Evolutionary conservation across 2,888 invertebrate genomes (phyloP).

Genomic region (Drosophila paramelanica): DNA sequence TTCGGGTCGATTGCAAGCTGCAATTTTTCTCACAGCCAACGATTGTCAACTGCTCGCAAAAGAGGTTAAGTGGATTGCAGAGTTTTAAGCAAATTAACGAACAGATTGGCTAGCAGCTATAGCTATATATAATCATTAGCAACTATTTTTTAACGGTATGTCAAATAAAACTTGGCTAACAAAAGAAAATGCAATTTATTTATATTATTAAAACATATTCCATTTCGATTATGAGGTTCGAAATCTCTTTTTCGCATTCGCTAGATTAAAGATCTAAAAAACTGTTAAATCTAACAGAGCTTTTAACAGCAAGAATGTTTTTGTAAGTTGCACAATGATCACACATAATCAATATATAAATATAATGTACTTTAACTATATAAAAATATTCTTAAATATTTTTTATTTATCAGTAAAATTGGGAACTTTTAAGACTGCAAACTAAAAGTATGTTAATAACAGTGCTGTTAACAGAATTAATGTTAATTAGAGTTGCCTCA

Average conservation of each 20-base stretch:
- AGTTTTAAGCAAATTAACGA: neutral
- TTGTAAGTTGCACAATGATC: no score
- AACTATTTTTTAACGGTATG: neutral
- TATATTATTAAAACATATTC: no score
- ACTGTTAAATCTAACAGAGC: neutral
- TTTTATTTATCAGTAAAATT: no score
- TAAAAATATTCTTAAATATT: no score
- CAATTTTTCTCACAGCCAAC: constrained; percentile 36
- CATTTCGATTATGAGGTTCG: no score
- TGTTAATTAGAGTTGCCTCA: neutral
- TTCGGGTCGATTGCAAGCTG: constrained; percentile 52
- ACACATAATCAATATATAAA: no score
- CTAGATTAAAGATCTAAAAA: neutral
- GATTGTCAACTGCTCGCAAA: constrained; percentile 10
- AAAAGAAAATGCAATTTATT: no score
- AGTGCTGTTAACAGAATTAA: neutral
- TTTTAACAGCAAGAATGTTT: neutral
- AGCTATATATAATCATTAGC: neutral
- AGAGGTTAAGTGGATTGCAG: constrained; percentile 1
- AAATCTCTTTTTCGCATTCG: no score
- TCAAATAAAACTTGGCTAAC: neutral
- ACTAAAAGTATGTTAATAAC: neutral
- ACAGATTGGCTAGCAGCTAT: neutral
- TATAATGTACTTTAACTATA: no score
- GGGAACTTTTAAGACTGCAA: neutral